A percentile compares a stretch with the other conserved stretches of the same genome.
Conservation (phyloP, 2,113 vertebrate genomes). For the Dicerorhinus sumatrensis region DNA sequence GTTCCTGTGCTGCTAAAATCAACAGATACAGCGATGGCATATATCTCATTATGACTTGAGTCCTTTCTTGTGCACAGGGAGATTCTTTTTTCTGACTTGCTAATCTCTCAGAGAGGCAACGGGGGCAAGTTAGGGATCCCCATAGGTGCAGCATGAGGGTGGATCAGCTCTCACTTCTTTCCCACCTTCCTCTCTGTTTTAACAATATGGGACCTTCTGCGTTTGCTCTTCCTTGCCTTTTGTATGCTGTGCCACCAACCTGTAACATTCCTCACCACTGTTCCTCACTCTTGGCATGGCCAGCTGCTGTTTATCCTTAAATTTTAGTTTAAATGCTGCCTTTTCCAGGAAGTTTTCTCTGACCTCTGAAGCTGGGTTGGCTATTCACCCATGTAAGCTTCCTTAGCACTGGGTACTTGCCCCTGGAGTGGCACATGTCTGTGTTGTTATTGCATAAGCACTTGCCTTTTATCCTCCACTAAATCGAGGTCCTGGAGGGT, state of each 20-base stretch:
- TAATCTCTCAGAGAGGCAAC: neutral
- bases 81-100: neutral
- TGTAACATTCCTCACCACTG: neutral
- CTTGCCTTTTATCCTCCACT: neutral
- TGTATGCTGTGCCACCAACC: neutral
- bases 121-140: neutral
- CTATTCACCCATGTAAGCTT: neutral
- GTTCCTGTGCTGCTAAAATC: neutral
- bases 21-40: neutral
- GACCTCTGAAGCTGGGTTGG: neutral
- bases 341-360: neutral
- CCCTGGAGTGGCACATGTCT: neutral
- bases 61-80: neutral
- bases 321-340: neutral
- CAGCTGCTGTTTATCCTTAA: neutral
- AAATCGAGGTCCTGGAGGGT: neutral
- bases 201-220: rapidly evolving
- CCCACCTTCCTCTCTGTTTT: neutral
- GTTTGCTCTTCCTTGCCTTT: neutral
- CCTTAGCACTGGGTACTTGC: neutral
- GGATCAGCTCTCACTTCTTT: neutral
- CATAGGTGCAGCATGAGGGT: neutral
- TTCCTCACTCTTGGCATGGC: neutral
- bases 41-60: neutral
- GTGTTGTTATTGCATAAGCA: neutral